These are phyloP conservation scores for Drosophila algonquin DNA, from an alignment of 2,888 invertebrate genomes.

Conservation along the genomic window DNA sequence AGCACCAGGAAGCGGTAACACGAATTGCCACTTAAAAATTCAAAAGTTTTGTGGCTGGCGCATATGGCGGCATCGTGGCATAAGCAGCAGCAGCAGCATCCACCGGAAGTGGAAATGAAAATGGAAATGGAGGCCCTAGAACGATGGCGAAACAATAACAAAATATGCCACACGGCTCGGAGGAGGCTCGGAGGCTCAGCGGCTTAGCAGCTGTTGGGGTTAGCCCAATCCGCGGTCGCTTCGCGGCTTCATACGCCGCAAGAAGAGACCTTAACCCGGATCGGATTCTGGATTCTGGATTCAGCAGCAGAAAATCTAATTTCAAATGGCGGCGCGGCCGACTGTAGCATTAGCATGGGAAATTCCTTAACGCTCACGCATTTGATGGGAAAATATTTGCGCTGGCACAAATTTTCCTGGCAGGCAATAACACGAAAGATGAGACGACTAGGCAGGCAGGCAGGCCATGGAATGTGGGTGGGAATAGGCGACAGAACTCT, in stretches of 20 bases:
- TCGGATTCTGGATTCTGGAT: conserved; percentile 41
- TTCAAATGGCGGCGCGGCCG: conserved; percentile 52
- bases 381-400: conserved; percentile 60
- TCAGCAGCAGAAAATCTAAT: conserved; percentile 50
- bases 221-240: conserved; percentile 50
- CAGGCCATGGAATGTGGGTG: background rate
- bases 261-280: conserved; percentile 67
- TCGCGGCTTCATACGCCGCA: conserved; percentile 55
- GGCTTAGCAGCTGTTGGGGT: conserved; percentile 55
- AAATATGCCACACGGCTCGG: conserved; percentile 44
- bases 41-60: conserved; percentile 76
- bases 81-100: conserved; percentile 27
- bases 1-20: conserved; percentile 67
- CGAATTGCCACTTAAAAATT: conserved; percentile 78
- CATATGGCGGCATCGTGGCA: conserved; percentile 61
- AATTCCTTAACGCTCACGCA: conserved; percentile 56
- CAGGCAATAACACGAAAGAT: background rate
- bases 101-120: conserved; percentile 34
- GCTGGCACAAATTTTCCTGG: conserved; percentile 36
- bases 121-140: conserved; percentile 16
- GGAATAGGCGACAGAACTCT: background rate
- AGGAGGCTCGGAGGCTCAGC: conserved; percentile 18
- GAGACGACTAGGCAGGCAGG: background rate
- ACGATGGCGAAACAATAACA: conserved; percentile 56
- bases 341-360: conserved; percentile 62